Base-by-base conservation (phyloP, 2,113 vertebrate species). In the Microtus montanus region DNA sequence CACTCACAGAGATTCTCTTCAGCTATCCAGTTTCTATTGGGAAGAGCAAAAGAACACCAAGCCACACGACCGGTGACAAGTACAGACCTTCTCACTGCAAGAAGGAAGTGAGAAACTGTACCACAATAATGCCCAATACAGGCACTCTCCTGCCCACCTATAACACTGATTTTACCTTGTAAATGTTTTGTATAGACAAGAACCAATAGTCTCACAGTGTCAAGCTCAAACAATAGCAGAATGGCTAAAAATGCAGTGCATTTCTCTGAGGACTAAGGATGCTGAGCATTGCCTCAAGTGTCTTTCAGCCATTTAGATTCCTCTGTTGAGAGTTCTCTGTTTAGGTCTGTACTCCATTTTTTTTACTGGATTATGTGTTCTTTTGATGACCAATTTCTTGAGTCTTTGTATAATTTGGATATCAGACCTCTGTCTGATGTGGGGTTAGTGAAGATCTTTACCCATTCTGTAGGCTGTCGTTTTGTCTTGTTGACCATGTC, bases 131-230 rank as follows among this genome's bases (percentile, higher is more conserved):
- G 10, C 52, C 26, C 52, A 75, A 44, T 6, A 49, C 2, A 2
- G 35, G 6, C 38, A 78, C 58, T 90, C 80, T 4, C 61, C 61
- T 74, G 75, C 30, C 26, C 20, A 47, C 33, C 41, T 73, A 63
- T 75, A 80, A 90, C 92, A 89, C 13, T 92, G 63, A 80, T 87
- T 87, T 73, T 90, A 92, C 49, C 75, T 13, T 70, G 49, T 35
- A 80, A 79, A 73, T 66, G 47, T 47, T 64, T 84, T 75, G 71
- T 5, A n/a, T 5, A 89, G 1, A 90, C 30, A 35, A n/a, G 22
- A 96, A 70, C 19, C 73, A 78, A 47, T 47, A 84, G 66, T 54
- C 15, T 47, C 49, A 77, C 26, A 80, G 89, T 68, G 20, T 41
- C 64, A 68, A 30, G 63, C 35, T 93, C 61, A 47, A 13, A 93